Evolutionary conservation across 23 tunicate species (phyloP).

Genomic region (Trididemnum nubilum): DNA sequence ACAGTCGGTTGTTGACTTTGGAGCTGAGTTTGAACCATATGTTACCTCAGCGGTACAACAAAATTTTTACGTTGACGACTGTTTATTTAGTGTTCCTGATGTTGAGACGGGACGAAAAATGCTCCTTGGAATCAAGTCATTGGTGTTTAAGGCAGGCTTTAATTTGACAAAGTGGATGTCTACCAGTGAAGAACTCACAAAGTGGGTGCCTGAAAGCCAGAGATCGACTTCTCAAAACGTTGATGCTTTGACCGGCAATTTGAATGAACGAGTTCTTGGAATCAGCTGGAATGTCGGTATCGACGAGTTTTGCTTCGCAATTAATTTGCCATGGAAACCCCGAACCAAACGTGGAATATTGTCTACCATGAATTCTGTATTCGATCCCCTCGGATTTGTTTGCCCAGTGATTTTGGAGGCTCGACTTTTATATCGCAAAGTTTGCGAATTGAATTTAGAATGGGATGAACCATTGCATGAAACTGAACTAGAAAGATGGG

Average conservation of each 20-base stretch:
- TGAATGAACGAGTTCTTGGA: slow-evolving; percentile 39
- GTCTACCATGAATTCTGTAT: slow-evolving; percentile 5
- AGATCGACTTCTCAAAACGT: neutral
- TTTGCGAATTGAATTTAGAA: neutral
- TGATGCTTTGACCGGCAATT: neutral
- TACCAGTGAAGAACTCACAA: neutral
- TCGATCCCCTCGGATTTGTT: slow-evolving; percentile 15
- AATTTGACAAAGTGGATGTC: slow-evolving; percentile 13
- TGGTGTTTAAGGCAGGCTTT: neutral
- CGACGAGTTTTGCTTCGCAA: slow-evolving; percentile 6
- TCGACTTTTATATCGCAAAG: neutral
- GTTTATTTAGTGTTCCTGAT: slow-evolving; percentile 2
- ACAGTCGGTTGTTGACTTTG: slow-evolving; percentile 19
- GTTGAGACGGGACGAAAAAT: neutral
- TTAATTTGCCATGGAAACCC: neutral
- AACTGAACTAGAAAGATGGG: neutral
- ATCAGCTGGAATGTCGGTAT: slow-evolving; percentile 12
- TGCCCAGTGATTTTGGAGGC: slow-evolving; percentile 4
- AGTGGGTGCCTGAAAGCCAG: neutral
- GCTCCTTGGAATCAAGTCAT: neutral
- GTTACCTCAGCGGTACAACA: slow-evolving; percentile 10
- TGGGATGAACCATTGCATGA: slow-evolving; percentile 6
- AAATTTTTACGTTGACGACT: slow-evolving; percentile 47
- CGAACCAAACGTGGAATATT: slow-evolving; percentile 25
- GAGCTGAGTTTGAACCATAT: slow-evolving; percentile 21